These are phyloP conservation scores for Trichopria drosophilae DNA, from an alignment of 2,888 invertebrate species.

Conservation along the genomic window DNA sequence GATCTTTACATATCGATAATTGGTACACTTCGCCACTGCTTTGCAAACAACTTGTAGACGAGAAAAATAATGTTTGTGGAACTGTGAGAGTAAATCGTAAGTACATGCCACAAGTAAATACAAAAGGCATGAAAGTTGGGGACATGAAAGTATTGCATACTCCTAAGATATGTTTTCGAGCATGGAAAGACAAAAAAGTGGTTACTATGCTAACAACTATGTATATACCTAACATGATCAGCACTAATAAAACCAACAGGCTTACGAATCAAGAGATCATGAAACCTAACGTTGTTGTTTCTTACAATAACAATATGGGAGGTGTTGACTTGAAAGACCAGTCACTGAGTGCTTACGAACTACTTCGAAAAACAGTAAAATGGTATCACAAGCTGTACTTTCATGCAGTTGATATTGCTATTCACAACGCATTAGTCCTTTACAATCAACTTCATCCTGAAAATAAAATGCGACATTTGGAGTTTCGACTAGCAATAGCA, in stretches of 20 bases:
- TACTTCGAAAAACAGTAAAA: slow-evolving; percentile 11
- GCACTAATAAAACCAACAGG: not conserved
- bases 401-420: slow-evolving; percentile 3
- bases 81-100: no score
- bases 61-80: not conserved
- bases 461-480: no score
- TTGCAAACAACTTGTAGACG: not conserved
- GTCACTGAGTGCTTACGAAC: slow-evolving; percentile 6
- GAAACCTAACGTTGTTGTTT: not conserved
- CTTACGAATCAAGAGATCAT: not conserved
- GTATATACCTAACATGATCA: not conserved
- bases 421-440: slow-evolving; percentile 13
- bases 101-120: slow-evolving; percentile 2
- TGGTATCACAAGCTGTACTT: slow-evolving; percentile 17
- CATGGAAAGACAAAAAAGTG: not conserved
- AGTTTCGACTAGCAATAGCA: slow-evolving; percentile 2
- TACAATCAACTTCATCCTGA: slow-evolving; percentile 10
- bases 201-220: slow-evolving; percentile 1
- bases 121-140: slow-evolving; percentile 9
- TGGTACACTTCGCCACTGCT: slow-evolving; percentile 1
- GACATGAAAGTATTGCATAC: no score
- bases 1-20: slow-evolving; percentile 4
- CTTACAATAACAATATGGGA: no score
- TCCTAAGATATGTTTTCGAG: not conserved
- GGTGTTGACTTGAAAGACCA: no score